Percentiles rank a stretch among this genome's conserved stretches.
phyloP scores from a whole-genome alignment of 2,113 vertebrate species.

The Seriola rivoliana region DNA sequence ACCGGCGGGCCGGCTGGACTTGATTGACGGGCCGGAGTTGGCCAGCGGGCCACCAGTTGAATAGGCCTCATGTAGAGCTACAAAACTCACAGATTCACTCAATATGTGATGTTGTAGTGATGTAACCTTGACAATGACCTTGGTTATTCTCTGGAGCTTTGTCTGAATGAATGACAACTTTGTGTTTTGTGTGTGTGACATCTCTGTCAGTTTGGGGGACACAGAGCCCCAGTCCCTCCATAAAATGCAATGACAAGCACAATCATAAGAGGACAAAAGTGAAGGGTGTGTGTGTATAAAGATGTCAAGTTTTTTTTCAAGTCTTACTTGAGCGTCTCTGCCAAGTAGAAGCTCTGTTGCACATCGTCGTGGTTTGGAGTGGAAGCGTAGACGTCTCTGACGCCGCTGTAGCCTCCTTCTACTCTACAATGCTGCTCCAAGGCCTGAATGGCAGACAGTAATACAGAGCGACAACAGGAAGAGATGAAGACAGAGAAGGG shows the following conservation, averaged over 20 bases:
- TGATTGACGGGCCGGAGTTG: too few relatives aligned
- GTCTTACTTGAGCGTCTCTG: constrained; percentile 97
- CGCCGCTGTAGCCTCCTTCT: constrained; percentile 93
- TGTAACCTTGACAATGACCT: constrained; percentile 10
- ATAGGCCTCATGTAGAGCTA: background rate
- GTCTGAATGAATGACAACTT: constrained; percentile 23
- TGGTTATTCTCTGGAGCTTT: constrained; percentile 21
- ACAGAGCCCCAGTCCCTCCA: constrained; percentile 2
- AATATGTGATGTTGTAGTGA: background rate
- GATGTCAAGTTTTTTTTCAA: background rate
- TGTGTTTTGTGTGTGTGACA: background rate
- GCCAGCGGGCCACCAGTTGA: too few relatives aligned
- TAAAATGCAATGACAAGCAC: constrained; percentile 49
- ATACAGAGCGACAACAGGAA: background rate
- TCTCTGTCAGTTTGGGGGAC: constrained; percentile 10
- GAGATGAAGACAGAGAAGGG: background rate
- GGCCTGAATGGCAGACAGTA: constrained; percentile 83
- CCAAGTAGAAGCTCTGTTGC: constrained; percentile 97
- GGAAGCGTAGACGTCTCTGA: constrained; percentile 92
- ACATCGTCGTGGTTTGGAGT: constrained; percentile 92
- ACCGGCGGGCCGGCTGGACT: too few relatives aligned
- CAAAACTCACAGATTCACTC: background rate
- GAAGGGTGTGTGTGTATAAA: background rate
- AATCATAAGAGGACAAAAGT: constrained; percentile 30
- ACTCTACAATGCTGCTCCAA: constrained; percentile 93